Evolutionary conservation across 2,888 invertebrate species (phyloP), one percentile per base, ranked within the genome.

Genomic region (Ornithoptera priamus): DNA sequence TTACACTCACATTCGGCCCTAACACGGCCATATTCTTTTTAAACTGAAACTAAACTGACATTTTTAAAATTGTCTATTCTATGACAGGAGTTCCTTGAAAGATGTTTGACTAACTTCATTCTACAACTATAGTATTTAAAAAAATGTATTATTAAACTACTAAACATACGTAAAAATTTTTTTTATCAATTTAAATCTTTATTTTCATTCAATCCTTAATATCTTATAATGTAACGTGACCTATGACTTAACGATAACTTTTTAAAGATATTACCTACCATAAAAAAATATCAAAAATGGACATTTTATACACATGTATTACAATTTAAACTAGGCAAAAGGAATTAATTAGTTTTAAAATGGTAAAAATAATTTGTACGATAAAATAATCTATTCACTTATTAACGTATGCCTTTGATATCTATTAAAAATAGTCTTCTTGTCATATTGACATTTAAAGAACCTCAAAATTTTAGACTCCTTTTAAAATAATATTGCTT

Each of bases 11-110:
- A 82, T 83, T 87, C 84, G 95, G 94, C 90, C 94, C 94, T 82
- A 95, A 93, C 94, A 95, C 95, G 94, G 95, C 95, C 95, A 96
- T 95, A 92, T 94, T 95, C 94, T 86, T 87, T 87, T 88, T 82
- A 75, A 89, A 89, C 87, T 85, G 83, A 85, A 84, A 82, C 75
- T 75, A 82, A 88, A 88, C 86, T 82, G 85, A 83, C 80, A 78
- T 79, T 79, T 75, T 80, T 76, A 76, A 69, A 72, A 58, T 67
- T 42, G 69, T 72, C 63, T 58, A 62, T 68, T 15, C 36, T 42
- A 42, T 67, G 62, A 66, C 62, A 73, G 73, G 30, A 24, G 0
- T 72, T 67, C 77, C 78, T 78, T 76, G 74, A 62, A 75, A 17
- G 18, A 66, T 73, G 57, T 22, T 12, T 24, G 12, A 8, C 57